These are phyloP conservation scores for Fopius arisanus DNA, from an alignment of 1,140 invertebrate species.

Conservation along the genomic window DNA sequence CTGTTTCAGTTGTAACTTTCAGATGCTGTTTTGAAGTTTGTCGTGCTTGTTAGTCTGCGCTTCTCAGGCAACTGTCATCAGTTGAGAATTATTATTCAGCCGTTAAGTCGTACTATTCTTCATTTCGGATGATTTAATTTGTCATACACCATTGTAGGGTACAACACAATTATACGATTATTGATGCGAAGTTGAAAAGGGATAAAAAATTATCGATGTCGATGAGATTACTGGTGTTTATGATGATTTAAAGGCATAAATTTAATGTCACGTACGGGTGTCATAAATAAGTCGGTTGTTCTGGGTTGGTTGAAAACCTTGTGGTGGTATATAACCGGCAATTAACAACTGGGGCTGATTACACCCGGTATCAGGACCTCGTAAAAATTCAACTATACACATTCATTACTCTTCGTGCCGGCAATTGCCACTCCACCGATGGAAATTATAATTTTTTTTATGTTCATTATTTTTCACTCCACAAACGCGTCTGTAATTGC, in stretches of 20 bases:
- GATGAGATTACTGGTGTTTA: too few species aligned
- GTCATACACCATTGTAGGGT: too few species aligned
- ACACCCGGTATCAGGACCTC: neutral
- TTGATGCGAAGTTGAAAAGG: too few species aligned
- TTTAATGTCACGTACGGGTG: neutral
- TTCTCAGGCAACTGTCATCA: neutral
- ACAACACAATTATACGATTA: neutral
- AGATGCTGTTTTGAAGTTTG: neutral
- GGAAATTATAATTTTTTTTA: neutral
- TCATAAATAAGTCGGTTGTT: neutral
- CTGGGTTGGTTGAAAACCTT: neutral
- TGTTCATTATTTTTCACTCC: neutral
- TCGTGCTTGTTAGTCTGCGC: neutral
- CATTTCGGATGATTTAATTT: too few species aligned
- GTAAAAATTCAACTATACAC: slow-evolving; percentile 19
- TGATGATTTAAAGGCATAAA: neutral
- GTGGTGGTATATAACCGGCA: neutral
- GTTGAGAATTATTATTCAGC: neutral
- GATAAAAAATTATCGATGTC: too few species aligned
- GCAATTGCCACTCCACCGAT: neutral
- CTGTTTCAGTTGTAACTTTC: neutral
- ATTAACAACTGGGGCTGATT: slow-evolving; percentile 22
- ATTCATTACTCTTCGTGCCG: slow-evolving; percentile 11
- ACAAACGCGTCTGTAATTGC: too few species aligned
- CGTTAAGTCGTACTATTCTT: neutral